Evolutionary conservation across 2,797 vertebrate species (phyloP), one percentile per base, ranked within the genome.

Genomic region (Paramormyrops hopkinsi): DNA sequence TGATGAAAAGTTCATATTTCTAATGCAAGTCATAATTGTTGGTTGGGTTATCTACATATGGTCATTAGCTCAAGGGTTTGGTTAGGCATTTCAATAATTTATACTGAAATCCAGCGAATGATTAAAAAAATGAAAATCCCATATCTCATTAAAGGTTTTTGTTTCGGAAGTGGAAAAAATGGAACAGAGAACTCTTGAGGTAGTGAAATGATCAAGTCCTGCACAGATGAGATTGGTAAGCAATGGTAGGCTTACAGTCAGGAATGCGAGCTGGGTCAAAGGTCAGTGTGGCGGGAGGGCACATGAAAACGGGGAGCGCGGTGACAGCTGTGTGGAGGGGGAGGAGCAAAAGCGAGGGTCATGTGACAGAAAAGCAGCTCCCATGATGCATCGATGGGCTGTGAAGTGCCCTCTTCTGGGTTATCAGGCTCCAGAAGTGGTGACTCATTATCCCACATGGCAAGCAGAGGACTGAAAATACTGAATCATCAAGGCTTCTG

Each of bases 381-480:
- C 65, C 29, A 14, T 73, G 37, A 82, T 0, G 0, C 76, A 46
- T 8, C 76, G 7, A 4, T 1, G 51, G 51, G 41, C 41, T 73
- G 85, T 89, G 65, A 73, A 73, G 33, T 73, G 65, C 11, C 73
- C 76, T 54, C 50, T 56, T 1, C 50, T 86, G 51, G 48, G 33
- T 9, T 37, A 87, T 56, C 51, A 37, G 85, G 7, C 33, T 19
- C 51, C 53, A 56, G 29, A 87, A 53, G 22, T 29, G 53, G 25
- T 87, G 85, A 56, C 53, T 56, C 29, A 33, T 51, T 19, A 29
- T 50, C 50, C 84, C 51, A 86, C 14, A 86, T 56, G 22, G 11
- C 84, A 86, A 86, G 84, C 84, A 59, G 85, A n/a, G 85, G 53
- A n/a, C 53, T 56, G 85, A 41, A 87, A 87, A 86, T 17, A 54